A percentile compares a stretch with the other conserved stretches of the same genome.
Evolutionary conservation across 2,888 invertebrate species (phyloP).

Genomic region (Papilio protenor): DNA sequence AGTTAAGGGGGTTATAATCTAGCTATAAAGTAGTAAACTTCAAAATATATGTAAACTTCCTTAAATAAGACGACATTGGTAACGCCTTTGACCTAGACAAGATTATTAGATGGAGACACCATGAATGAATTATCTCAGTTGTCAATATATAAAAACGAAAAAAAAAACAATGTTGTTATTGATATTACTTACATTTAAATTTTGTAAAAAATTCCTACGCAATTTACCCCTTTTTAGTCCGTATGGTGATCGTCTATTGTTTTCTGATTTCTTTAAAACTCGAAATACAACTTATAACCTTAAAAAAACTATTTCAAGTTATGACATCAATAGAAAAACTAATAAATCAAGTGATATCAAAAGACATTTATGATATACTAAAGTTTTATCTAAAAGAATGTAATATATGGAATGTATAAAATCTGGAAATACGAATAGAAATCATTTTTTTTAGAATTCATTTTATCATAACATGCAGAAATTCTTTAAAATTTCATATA

Average conservation of each 20-base stretch:
- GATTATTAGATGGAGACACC: too few species aligned
- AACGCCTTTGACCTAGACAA: too few species aligned
- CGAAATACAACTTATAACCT: neutral
- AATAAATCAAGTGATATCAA: constrained; percentile 7
- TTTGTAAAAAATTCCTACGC: too few species aligned
- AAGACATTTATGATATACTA: neutral
- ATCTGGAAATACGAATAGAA: neutral
- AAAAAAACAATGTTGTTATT: too few species aligned
- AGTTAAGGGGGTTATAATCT: too few species aligned
- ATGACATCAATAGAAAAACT: neutral
- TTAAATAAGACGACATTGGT: too few species aligned
- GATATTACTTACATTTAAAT: too few species aligned
- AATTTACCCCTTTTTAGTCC: neutral
- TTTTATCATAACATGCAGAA: neutral
- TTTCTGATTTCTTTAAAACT: neutral
- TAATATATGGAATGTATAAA: neutral
- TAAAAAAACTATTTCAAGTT: neutral
- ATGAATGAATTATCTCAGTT: too few species aligned
- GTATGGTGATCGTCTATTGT: neutral
- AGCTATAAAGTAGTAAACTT: too few species aligned
- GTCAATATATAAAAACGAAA: too few species aligned
- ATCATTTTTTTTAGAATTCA: too few species aligned
- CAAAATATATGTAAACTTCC: too few species aligned
- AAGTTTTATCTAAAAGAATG: neutral
- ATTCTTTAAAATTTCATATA: neutral